Evolutionary conservation across 2,113 vertebrate species (phyloP), one percentile per base, ranked within the genome.

Genomic region (Tragelaphus strepsiceros): DNA sequence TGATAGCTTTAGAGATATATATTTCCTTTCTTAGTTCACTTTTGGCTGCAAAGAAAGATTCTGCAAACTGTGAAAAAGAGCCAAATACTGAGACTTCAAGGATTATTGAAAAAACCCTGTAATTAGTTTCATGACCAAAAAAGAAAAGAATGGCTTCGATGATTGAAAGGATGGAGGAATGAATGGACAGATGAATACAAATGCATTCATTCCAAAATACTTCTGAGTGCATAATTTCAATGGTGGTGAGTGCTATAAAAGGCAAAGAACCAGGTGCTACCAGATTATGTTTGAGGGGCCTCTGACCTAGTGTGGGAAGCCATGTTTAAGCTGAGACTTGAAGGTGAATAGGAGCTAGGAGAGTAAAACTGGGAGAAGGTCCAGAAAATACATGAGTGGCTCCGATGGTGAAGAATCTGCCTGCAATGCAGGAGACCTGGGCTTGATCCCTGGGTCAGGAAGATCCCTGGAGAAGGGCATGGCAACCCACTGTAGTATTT

Each of bases 21-120:
- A 67, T 84, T 21, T 95, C 49, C 78, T 88, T 94, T 78, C 53
- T 91, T 93, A 78, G 81, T 59, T 98, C 58, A 54, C 19, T 91
- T 93, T 93, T 96, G 56, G 5, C 81, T 64, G 26, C 32, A 90
- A 93, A 90, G 86, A 90, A 13, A 46, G 53, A 53, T 95, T 95
- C 46, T 90, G 46, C 26, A 62, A 90, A 59, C 15, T 85, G 16
- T 19, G 71, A 86, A 24, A 89, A 94, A 53, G 17, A 77, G 17
- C 32, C 58, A 92, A 67, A 71, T 85, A n/a, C 15, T 94, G 9
- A 95, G 32, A 67, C 49, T 77, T 74, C 22, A 64, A 56, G 49
- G 46, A 84, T 95, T 77, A 83, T 91, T 61, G 6, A 30, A 64
- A 32, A 67, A 71, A 59, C 4, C 22, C 43, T 92, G 14, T 87